Evolutionary conservation across 2,113 vertebrate genomes (phyloP).

Genomic region (Cryptotis parvus): DNA sequence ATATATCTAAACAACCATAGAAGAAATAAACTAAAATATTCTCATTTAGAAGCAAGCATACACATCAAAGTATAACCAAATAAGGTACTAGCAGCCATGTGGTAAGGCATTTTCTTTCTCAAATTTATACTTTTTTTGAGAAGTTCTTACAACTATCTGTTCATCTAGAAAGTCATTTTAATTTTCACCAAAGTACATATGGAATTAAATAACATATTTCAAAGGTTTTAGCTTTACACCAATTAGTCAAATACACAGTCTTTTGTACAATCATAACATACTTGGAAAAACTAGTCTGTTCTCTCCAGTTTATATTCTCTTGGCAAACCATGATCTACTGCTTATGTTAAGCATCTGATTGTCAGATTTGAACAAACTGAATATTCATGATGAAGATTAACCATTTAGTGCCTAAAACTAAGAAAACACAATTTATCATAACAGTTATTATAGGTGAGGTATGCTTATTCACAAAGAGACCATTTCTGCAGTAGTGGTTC

Average conservation of each 20-base stretch:
- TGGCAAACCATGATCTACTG: conserved; percentile 87
- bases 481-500: conserved; percentile 33
- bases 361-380: conserved; percentile 88
- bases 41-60: conserved; percentile 53
- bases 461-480: conserved; percentile 42
- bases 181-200: conserved; percentile 75
- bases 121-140: conserved; percentile 67
- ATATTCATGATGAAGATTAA: conserved; percentile 90
- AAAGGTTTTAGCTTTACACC: conserved; percentile 74
- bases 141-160: conserved; percentile 78
- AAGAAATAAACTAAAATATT: conserved; percentile 46
- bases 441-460: conserved; percentile 53
- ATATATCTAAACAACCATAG: conserved; percentile 12
- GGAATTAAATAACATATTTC: conserved; percentile 76
- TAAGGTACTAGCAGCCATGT: conserved; percentile 76
- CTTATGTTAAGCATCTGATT: conserved; percentile 90
- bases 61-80: conserved; percentile 43
- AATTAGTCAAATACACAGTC: conserved; percentile 76
- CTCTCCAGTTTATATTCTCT: conserved; percentile 88
- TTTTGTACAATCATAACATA: conserved; percentile 79
- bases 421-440: conserved; percentile 60
- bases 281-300: conserved; percentile 87
- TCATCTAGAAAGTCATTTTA: conserved; percentile 63
- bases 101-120: conserved; percentile 43
- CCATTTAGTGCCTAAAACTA: conserved; percentile 83